These are phyloP conservation scores for Adelges cooleyi DNA, from an alignment of 1,140 invertebrate species.

Conservation along the genomic window DNA sequence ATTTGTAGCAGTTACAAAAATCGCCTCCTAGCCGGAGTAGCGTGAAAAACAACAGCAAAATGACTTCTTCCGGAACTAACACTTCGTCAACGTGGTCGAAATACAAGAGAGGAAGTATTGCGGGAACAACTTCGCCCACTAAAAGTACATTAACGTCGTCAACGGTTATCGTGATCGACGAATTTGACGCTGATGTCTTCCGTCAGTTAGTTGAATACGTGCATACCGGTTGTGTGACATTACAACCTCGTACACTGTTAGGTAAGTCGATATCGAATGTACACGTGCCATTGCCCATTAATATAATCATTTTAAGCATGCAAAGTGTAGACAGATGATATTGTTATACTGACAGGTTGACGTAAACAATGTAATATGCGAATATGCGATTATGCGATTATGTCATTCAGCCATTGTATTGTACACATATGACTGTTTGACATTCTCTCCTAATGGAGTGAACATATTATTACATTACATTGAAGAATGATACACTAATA, in stretches of 20 bases:
- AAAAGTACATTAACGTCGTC: not conserved
- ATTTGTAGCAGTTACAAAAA: constrained; percentile 2
- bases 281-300: too few species aligned
- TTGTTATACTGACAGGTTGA: too few species aligned
- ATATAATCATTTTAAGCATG: too few species aligned
- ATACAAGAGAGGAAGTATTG: constrained; percentile 11
- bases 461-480: too few species aligned
- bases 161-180: constrained; percentile 65
- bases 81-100: constrained; percentile 2
- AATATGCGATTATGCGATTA: too few species aligned
- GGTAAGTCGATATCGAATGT: too few species aligned
- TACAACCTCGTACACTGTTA: constrained; percentile 77
- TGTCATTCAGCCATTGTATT: too few species aligned
- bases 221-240: constrained; percentile 86
- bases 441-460: too few species aligned
- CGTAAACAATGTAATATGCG: too few species aligned
- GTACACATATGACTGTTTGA: too few species aligned
- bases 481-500: too few species aligned
- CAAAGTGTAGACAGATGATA: too few species aligned
- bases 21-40: not conserved
- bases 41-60: not conserved
- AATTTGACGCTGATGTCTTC: constrained; percentile 91
- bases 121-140: not conserved
- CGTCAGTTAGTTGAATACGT: constrained; percentile 91
- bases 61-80: not conserved